Percentiles rank a stretch among this genome's conserved stretches.
Evolutionary conservation across 2,888 invertebrate genomes (phyloP).

Genomic region (Litoditis marina): DNA sequence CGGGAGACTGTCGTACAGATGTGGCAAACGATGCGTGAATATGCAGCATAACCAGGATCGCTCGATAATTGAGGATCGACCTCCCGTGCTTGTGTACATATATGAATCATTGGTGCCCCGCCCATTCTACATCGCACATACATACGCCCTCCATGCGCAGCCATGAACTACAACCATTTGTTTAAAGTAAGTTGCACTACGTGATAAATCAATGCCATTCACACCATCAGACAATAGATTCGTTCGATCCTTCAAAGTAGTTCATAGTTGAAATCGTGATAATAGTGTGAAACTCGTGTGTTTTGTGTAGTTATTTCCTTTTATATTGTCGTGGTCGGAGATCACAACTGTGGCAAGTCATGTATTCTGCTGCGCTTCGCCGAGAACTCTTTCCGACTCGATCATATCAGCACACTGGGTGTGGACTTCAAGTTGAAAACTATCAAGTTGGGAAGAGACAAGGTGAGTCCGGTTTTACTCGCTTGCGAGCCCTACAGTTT

Average conservation of each 20-base stretch:
- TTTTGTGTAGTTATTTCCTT: constrained; percentile 16
- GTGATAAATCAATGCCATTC: too few relatives aligned
- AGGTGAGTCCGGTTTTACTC: constrained; percentile 24
- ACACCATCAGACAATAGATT: too few relatives aligned
- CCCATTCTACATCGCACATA: constrained; percentile 6
- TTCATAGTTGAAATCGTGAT: too few relatives aligned
- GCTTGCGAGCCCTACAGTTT: too few relatives aligned
- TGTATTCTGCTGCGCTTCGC: constrained; percentile 61
- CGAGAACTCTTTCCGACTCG: constrained; percentile 56
- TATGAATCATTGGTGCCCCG: constrained; percentile 17
- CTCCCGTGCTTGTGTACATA: constrained; percentile 16
- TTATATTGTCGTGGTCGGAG: constrained; percentile 56
- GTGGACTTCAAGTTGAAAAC: constrained; percentile 63
- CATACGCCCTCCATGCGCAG: constrained; percentile 15
- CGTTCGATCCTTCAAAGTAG: too few relatives aligned
- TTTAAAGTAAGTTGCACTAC: constrained; percentile 56
- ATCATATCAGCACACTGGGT: constrained; percentile 60
- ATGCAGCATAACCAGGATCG: too few relatives aligned
- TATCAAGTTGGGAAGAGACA: constrained; percentile 61
- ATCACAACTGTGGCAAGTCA: constrained; percentile 62
- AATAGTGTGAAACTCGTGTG: too few relatives aligned
- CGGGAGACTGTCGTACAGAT: too few relatives aligned
- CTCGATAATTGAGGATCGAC: constrained; percentile 14
- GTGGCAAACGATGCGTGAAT: too few relatives aligned
- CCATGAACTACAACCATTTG: constrained; percentile 62